Percentiles rank a stretch among this genome's conserved stretches.
These are phyloP conservation scores for Parnassius orleans DNA, from an alignment of 2,888 invertebrate genomes.

Conservation along the genomic window DNA sequence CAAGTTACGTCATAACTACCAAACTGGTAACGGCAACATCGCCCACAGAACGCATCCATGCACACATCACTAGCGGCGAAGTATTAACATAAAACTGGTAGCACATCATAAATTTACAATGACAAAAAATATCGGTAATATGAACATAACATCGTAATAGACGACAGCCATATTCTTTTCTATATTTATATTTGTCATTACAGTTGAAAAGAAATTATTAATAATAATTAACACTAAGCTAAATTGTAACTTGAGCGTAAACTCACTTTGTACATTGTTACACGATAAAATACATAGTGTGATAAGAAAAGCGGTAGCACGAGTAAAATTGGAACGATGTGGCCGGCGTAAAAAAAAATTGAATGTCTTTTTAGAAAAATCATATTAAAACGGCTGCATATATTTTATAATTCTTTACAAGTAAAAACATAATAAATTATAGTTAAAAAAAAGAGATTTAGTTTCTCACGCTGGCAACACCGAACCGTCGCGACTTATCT, in stretches of 20 bases:
- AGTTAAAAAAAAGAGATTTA: slow-evolving; percentile 33
- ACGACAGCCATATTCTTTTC: slow-evolving; percentile 32
- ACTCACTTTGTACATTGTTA: slow-evolving; percentile 79
- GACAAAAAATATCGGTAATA: slow-evolving; percentile 25
- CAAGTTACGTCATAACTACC: slow-evolving; percentile 7
- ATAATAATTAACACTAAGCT: slow-evolving; percentile 65
- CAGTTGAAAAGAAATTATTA: slow-evolving; percentile 49
- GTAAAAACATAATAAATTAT: slow-evolving; percentile 39
- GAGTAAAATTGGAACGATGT: slow-evolving; percentile 37
- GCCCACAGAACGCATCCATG: neutral
- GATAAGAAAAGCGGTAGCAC: slow-evolving; percentile 63
- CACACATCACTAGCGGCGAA: slow-evolving; percentile 7
- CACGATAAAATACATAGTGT: slow-evolving; percentile 65
- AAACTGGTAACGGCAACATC: slow-evolving; percentile 13
- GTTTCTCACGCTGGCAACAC: slow-evolving; percentile 35
- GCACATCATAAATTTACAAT: slow-evolving; percentile 30
- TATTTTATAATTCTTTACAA: slow-evolving; percentile 33
- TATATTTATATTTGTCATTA: slow-evolving; percentile 49
- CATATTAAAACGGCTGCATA: slow-evolving; percentile 26
- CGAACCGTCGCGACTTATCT: slow-evolving; percentile 49
- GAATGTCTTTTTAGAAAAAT: slow-evolving; percentile 47
- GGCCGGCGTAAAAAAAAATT: slow-evolving; percentile 37
- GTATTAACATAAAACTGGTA: slow-evolving; percentile 27
- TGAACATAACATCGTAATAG: slow-evolving; percentile 24
- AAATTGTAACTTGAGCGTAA: slow-evolving; percentile 73